Base-by-base conservation (phyloP, 2,888 invertebrate species). In the Allygus modestus region DNA sequence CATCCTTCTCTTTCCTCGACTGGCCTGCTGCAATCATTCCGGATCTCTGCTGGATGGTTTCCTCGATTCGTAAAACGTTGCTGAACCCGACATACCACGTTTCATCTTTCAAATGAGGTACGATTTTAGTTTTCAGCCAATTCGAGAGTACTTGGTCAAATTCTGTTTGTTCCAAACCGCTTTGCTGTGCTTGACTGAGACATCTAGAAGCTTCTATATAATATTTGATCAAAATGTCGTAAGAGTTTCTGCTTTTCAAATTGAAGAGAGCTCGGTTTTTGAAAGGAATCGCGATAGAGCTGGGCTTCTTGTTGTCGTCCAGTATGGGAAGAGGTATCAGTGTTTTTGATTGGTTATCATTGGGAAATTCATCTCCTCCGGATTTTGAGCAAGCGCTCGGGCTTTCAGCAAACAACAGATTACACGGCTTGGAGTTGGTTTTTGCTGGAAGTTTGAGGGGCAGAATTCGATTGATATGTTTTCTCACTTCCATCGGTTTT, bases 221-320 rank as follows among this genome's bases (percentile, higher is more conserved):
- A 88, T 93, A 94, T 81, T 91, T 91, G 31, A 91, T 89, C 28
- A 93, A 86, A 20, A 91, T 88, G 84, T 91, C 91, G 0, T 91
- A 90, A 0, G 92, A 91, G n/a, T 89, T 89, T 83, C 89, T 90
- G n/a, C 88, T 89, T 85, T 89, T 89, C 26, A 91, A 87, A 37
- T 92, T 92, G 37, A 92, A 89, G 65, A 95, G 89, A 28, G 91
- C 90, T 82, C 91, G 90, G 12, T 90, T 89, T 87, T 91, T 93
- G 81, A 94, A 91, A 0, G 94, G 95, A 28, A 94, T 87, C 79
- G 94, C 94, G 88, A 95, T 92, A n/a, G 92, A 91, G 43, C 91
- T 90, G 0, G 92, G 91, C n/a, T 90, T 89, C 0, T 88, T 88
- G 65, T 91, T 90, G 89, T 94, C 93, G 87, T 93, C 93, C 51